Evolutionary conservation across 2,888 invertebrate species (phyloP), one percentile per base, ranked within the genome.

Genomic region (Apodemia mormo): DNA sequence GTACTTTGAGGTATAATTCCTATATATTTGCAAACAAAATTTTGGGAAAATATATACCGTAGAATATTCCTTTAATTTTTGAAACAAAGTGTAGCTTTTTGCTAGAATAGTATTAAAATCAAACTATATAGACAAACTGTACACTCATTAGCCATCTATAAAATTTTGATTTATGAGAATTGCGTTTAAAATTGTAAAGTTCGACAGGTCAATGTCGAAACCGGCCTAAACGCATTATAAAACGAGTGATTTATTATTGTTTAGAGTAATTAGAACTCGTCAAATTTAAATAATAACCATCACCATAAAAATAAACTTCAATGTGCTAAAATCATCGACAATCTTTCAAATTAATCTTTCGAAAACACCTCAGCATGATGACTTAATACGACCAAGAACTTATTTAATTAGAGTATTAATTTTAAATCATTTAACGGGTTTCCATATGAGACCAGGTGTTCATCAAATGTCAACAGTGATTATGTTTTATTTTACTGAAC

Each of bases 191-290:
- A 49, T 14, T 49, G 49, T 49, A 49, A 78, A 22, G 78, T 75
- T 78, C 80, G 77, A 79, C 80, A 80, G 80, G 82, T 81, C 80
- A 83, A 81, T 84, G 84, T 83, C 86, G 83, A 83, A 88, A 88
- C 87, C 85, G 82, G 84, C 82, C 84, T 83, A 85, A 83, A 79
- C 83, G 81, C 82, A 85, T 85, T 90, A 89, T 88, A 88, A 87
- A 87, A 82, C 82, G 77, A 77, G 29, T 56, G 29, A 49, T 49
- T 49, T 49, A 49, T 93, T 92, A 93, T 92, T 82, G 79, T 89
- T 91, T 89, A 91, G 92, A 92, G 86, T 92, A 91, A 92, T 92
- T 87, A 90, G 87, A 88, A 88, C 90, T 88, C 90, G 92, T 93
- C 91, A 91, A 92, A 92, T 92, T 92, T 92, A 88, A 92, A 92